Conservation (phyloP, 1,140 invertebrate genomes). For the Portunus trituberculatus region DNA sequence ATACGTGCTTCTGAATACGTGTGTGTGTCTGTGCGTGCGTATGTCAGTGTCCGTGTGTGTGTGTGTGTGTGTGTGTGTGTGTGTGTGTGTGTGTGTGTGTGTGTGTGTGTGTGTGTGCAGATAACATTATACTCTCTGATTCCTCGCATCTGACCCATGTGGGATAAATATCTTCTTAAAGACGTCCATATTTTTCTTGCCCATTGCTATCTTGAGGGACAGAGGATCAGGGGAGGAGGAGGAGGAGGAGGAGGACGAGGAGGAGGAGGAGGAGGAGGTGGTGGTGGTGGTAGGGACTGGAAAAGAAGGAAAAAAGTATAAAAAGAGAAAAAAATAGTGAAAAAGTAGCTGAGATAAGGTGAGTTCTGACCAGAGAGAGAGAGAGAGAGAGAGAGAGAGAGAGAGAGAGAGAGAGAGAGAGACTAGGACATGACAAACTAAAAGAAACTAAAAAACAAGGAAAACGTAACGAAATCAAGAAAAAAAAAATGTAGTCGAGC, state of each 20-base stretch:
- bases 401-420: not conserved
- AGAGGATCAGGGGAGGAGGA: not conserved
- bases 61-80: conserved; percentile 36
- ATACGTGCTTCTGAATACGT: not conserved
- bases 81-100: conserved; percentile 22
- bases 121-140: not conserved
- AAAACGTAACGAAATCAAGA: not conserved
- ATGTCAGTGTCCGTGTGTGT: conserved; percentile 23
- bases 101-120: conserved; percentile 33
- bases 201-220: not conserved
- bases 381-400: not conserved
- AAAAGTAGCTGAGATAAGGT: not conserved
- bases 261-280: not conserved
- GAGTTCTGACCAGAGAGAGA: not conserved
- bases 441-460: not conserved
- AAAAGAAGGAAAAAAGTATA: too few species aligned
- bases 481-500: not conserved
- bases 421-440: not conserved
- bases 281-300: too few species aligned
- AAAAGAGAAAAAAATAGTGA: too few species aligned
- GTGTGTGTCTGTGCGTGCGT: conserved; percentile 17
- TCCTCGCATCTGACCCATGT: not conserved
- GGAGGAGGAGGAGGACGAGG: not conserved
- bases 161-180: too few species aligned
- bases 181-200: not conserved